Percentiles rank a stretch among this genome's conserved stretches.
Evolutionary conservation across 2,888 invertebrate genomes (phyloP).

Genomic region (Podotricha telesiphe): DNA sequence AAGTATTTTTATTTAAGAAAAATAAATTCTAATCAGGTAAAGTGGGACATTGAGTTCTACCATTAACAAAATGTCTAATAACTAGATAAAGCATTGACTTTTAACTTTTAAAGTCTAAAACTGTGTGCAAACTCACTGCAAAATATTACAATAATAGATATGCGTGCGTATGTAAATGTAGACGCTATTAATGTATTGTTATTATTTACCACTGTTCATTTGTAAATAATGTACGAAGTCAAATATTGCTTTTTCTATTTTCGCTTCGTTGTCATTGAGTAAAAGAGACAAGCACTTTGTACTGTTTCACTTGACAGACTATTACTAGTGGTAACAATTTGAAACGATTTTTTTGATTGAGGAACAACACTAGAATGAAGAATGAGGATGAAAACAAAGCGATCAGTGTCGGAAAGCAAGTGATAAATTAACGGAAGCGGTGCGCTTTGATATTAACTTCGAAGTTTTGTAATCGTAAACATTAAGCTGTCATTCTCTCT

Average conservation of each 20-base stretch:
- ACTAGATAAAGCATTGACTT: too few relatives aligned
- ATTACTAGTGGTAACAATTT: slow-evolving; percentile 10
- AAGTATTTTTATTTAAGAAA: too few relatives aligned
- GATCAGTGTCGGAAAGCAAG: slow-evolving; percentile 57
- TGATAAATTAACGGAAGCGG: slow-evolving; percentile 72
- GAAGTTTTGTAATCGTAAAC: slow-evolving; percentile 61
- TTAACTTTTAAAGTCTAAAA: too few relatives aligned
- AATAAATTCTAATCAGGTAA: too few relatives aligned
- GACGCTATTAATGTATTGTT: too few relatives aligned
- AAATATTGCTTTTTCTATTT: not conserved
- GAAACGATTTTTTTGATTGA: slow-evolving; percentile 60
- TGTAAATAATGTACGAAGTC: not conserved
- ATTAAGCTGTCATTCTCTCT: slow-evolving; percentile 44
- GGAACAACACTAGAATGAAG: slow-evolving; percentile 56
- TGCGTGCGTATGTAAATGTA: too few relatives aligned
- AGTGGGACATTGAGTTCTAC: too few relatives aligned
- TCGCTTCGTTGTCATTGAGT: not conserved
- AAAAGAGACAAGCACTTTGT: not conserved
- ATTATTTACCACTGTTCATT: too few relatives aligned
- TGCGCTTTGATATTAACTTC: slow-evolving; percentile 65
- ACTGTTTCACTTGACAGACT: not conserved
- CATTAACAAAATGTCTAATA: too few relatives aligned
- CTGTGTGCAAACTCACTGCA: too few relatives aligned
- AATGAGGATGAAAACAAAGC: slow-evolving; percentile 65
- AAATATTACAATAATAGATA: too few relatives aligned